These are phyloP conservation scores for Macrochelys suwanniensis DNA, from an alignment of 2,797 vertebrate genomes.

Conservation along the genomic window DNA sequence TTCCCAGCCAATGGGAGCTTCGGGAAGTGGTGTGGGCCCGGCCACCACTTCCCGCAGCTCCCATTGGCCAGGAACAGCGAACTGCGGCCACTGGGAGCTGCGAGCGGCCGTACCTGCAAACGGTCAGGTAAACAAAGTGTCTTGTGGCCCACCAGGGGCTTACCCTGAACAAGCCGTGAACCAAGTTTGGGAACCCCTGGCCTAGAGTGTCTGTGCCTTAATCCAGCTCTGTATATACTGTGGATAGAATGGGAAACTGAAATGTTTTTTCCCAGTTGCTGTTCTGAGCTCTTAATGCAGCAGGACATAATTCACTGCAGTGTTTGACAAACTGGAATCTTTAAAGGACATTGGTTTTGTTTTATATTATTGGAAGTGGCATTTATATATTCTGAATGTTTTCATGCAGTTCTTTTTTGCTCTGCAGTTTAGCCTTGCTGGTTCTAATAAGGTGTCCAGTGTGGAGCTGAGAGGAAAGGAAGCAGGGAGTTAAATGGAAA, in stretches of 20 bases:
- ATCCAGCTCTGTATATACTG: neutral
- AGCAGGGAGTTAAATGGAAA: constrained; percentile 21
- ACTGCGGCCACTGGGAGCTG: too few species aligned
- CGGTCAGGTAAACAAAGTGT: too few species aligned
- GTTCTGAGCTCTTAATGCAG: constrained; percentile 44
- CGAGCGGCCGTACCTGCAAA: too few species aligned
- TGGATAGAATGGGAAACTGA: neutral
- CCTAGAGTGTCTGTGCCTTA: neutral
- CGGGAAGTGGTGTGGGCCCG: too few species aligned
- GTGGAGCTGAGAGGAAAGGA: constrained; percentile 29
- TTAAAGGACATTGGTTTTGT: constrained; percentile 58
- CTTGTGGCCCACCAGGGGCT: too few species aligned
- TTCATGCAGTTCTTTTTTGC: constrained; percentile 42
- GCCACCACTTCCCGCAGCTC: too few species aligned
- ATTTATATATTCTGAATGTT: constrained; percentile 54
- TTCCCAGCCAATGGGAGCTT: too few species aligned
- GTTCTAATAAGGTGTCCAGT: constrained; percentile 54
- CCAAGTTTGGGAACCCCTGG: too few species aligned
- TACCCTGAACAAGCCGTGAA: too few species aligned
- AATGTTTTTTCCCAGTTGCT: constrained; percentile 11
- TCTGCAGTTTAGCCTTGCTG: constrained; percentile 40
- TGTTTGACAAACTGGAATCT: constrained; percentile 54
- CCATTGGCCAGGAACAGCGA: too few species aligned
- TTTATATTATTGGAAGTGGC: constrained; percentile 52
- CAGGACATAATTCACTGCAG: constrained; percentile 45